phyloP scores from a whole-genome alignment of 2,797 vertebrate species.

The Loris lydekkerianus region DNA sequence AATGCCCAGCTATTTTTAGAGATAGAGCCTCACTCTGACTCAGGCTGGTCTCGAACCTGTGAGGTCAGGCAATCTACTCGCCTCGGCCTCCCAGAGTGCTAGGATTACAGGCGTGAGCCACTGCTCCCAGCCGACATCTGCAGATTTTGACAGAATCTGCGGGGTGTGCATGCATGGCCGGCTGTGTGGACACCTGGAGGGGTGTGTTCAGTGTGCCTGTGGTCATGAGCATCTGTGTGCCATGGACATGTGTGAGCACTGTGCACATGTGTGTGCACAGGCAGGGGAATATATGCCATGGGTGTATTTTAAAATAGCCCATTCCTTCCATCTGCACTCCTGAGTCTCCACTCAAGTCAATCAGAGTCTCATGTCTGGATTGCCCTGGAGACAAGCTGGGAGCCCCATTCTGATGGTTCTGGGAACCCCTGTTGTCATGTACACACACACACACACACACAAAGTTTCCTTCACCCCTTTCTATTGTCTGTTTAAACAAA shows the following conservation, averaged over 20 bases:
- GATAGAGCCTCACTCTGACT: no score
- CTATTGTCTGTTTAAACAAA: not conserved
- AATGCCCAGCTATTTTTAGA: no score
- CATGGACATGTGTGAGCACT: accelerated
- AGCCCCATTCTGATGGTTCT: not conserved
- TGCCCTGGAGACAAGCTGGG: accelerated
- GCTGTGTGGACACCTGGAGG: not conserved
- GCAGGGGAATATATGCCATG: no score
- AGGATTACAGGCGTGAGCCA: no score
- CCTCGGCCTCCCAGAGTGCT: no score
- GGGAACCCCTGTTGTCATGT: not conserved
- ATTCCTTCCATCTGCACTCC: no score
- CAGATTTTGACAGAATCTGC: not conserved
- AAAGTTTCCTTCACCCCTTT: not conserved
- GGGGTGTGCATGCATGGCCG: accelerated
- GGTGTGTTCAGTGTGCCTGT: not conserved
- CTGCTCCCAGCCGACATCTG: not conserved
- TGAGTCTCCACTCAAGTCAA: not conserved
- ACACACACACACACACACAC: not conserved
- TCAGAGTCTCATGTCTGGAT: accelerated
- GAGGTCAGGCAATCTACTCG: no score
- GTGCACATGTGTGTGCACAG: not conserved
- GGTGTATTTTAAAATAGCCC: not conserved
- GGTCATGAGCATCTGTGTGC: not conserved
- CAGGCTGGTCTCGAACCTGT: no score